Conservation (phyloP, 2,113 vertebrate species). For the Mustela lutreola region DNA sequence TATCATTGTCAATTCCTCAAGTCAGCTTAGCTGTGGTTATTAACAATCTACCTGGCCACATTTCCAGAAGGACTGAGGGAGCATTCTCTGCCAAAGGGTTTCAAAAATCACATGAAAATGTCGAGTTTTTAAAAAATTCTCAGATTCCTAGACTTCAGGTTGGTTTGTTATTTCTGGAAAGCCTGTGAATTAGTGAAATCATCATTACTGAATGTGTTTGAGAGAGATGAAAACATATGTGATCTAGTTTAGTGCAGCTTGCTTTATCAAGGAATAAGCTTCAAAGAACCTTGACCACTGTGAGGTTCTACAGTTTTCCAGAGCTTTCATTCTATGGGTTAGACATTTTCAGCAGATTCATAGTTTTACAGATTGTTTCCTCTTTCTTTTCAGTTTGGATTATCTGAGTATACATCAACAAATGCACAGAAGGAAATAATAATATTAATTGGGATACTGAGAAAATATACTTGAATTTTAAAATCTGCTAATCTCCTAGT, state of each 20-base stretch:
- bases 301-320: not conserved
- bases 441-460: not conserved
- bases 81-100: constrained; percentile 1
- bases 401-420: not conserved
- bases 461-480: not conserved
- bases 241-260: not conserved
- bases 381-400: not conserved
- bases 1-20: constrained; percentile 62
- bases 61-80: not conserved
- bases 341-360: not conserved
- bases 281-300: not conserved
- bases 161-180: not conserved
- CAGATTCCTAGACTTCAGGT: not conserved
- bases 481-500: not conserved
- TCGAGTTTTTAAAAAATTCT: not conserved
- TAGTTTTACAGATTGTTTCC: not conserved
- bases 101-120: constrained; percentile 40
- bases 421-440: not conserved
- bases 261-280: not conserved
- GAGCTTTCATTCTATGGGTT: not conserved
- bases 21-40: constrained; percentile 25
- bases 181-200: not conserved
- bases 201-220: not conserved
- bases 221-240: not conserved
- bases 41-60: not conserved